Conservation (phyloP, 2,888 invertebrate genomes). For the Drepanosiphum platanoidis region DNA sequence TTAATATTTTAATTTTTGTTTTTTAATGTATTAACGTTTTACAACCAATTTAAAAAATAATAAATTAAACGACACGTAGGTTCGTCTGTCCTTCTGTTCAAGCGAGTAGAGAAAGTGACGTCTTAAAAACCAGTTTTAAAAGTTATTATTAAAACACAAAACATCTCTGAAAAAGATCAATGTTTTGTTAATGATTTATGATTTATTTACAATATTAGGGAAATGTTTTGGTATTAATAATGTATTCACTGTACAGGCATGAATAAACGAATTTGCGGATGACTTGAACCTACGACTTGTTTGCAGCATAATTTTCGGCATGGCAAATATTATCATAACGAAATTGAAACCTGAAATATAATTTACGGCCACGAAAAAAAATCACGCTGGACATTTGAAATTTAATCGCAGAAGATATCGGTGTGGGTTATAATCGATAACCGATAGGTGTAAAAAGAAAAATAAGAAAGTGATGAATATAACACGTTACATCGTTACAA, state of each 20-base stretch:
- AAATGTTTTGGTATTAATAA: not conserved
- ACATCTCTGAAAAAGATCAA: constrained; percentile 20
- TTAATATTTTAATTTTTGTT: not conserved
- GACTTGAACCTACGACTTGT: not conserved
- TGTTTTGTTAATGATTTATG: not conserved
- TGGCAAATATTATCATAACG: not conserved
- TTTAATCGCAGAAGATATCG: not conserved
- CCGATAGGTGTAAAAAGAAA: not conserved
- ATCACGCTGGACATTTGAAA: not conserved
- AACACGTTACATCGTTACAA: no score
- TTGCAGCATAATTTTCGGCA: not conserved
- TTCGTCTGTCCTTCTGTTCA: not conserved
- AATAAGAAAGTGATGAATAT: not conserved
- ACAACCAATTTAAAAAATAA: constrained; percentile 5
- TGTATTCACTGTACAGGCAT: not conserved
- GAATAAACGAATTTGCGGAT: not conserved
- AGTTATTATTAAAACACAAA: constrained; percentile 26
- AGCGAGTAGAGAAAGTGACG: constrained; percentile 8
- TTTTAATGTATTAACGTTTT: no score
- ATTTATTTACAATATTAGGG: not conserved
- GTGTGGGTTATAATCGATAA: not conserved
- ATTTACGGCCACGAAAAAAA: not conserved
- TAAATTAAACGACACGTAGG: not conserved
- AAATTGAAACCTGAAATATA: not conserved
- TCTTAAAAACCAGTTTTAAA: constrained; percentile 24